Evolutionary conservation across 2,888 invertebrate genomes (phyloP).

Genomic region (Portevinia maculata): DNA sequence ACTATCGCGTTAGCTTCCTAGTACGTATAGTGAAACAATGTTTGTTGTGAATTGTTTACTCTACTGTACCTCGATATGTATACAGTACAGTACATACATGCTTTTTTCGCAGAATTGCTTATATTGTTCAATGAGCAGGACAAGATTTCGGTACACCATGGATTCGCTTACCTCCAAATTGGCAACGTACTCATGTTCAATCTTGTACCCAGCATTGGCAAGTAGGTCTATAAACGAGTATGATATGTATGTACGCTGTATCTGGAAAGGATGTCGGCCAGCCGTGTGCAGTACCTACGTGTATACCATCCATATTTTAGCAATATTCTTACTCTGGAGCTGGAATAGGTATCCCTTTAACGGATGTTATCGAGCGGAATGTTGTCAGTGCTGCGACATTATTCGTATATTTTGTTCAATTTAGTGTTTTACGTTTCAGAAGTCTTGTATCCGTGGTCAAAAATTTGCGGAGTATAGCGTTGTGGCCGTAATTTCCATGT

Average conservation of each 20-base stretch:
- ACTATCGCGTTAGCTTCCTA: no score
- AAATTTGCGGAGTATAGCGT: conserved; percentile 30
- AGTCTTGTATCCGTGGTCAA: conserved; percentile 42
- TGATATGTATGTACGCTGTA: background rate
- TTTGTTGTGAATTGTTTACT: no score
- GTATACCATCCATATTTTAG: conserved; percentile 63
- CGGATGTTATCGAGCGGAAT: conserved; percentile 67
- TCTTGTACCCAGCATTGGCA: conserved; percentile 49
- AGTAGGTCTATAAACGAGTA: background rate
- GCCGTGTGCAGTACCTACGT: conserved; percentile 4
- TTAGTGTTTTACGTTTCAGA: conserved; percentile 55
- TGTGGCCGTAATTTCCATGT: conserved; percentile 24
- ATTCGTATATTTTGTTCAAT: conserved; percentile 40
- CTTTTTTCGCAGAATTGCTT: conserved; percentile 49
- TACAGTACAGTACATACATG: no score
- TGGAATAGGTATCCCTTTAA: conserved; percentile 57
- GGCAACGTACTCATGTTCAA: conserved; percentile 60
- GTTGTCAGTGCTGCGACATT: conserved; percentile 67
- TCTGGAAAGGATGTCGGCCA: conserved; percentile 2
- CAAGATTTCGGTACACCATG: conserved; percentile 54
- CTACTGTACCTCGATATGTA: no score
- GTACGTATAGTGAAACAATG: no score
- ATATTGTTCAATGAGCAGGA: conserved; percentile 65
- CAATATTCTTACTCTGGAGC: conserved; percentile 63
- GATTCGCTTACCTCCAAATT: conserved; percentile 51